These are phyloP conservation scores for Battus philenor DNA, from an alignment of 1,140 invertebrate genomes.

Conservation along the genomic window DNA sequence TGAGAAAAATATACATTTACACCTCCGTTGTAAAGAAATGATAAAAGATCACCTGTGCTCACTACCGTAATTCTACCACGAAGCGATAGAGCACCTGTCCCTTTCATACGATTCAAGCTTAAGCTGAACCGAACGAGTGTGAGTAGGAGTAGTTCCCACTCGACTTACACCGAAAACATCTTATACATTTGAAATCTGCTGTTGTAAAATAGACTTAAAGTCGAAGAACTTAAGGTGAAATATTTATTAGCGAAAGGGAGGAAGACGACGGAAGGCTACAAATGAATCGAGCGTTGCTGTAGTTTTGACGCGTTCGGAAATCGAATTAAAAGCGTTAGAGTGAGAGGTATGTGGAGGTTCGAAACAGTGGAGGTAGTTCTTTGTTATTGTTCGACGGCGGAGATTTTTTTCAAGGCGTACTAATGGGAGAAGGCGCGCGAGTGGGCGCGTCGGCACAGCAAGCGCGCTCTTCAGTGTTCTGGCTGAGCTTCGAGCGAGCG, in stretches of 20 bases:
- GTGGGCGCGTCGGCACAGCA: constrained; percentile 67
- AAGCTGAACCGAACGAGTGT: constrained; percentile 69
- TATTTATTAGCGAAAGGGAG: constrained; percentile 16
- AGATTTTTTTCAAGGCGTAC: constrained; percentile 73
- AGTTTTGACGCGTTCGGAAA: constrained; percentile 73
- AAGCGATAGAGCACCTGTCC: constrained; percentile 71
- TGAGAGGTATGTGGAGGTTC: constrained; percentile 64
- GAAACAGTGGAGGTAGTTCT: constrained; percentile 63
- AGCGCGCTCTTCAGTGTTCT: constrained; percentile 74
- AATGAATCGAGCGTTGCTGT: constrained; percentile 63
- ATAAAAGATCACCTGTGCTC: constrained; percentile 76
- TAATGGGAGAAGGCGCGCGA: constrained; percentile 71
- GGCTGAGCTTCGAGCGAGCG: constrained; percentile 70
- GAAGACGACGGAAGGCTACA: constrained; percentile 64
- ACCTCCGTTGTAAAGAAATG: constrained; percentile 57
- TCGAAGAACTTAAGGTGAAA: constrained; percentile 7
- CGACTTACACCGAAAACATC: constrained; percentile 24
- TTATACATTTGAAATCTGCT: constrained; percentile 17
- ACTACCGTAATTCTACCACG: constrained; percentile 74
- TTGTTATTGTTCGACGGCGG: constrained; percentile 66
- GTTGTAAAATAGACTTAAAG: constrained; percentile 26
- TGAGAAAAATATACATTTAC: constrained; percentile 63
- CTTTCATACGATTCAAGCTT: constrained; percentile 72
- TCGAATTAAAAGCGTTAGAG: constrained; percentile 73
- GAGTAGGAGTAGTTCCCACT: constrained; percentile 70